phyloP scores from a whole-genome alignment of 2,113 vertebrate species.

The Podocnemis expansa region DNA sequence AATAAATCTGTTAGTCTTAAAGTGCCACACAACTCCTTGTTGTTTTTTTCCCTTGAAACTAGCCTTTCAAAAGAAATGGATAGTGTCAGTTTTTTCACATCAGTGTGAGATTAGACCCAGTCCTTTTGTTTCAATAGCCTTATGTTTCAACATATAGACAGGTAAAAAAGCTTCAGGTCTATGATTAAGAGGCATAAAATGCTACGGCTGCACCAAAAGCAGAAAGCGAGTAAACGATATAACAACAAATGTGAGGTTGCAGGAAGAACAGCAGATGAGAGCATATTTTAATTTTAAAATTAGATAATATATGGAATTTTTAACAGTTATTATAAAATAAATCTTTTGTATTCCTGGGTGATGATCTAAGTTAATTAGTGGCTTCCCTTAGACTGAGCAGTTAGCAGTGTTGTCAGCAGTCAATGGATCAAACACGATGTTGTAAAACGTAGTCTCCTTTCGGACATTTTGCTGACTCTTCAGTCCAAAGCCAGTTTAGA shows the following conservation, averaged over 20 bases:
- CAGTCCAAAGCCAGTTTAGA: neutral
- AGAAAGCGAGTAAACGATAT: neutral
- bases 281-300: neutral
- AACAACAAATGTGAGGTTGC: neutral
- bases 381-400: neutral
- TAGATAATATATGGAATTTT: neutral
- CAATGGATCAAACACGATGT: neutral
- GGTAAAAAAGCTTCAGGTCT: neutral
- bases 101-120: neutral
- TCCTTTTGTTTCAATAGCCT: neutral
- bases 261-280: neutral
- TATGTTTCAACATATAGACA: neutral
- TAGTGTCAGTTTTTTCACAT: neutral
- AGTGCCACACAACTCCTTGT: no score
- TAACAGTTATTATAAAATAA: accelerated
- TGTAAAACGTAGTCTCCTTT: neutral
- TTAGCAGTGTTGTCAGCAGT: accelerated
- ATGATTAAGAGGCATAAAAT: neutral
- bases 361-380: neutral
- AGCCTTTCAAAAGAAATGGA: neutral
- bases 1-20: no score
- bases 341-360: neutral
- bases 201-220: neutral
- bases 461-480: accelerated
- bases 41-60: neutral